These are phyloP conservation scores for Platycercus adscitus DNA, from an alignment of 2,113 vertebrate genomes.

Conservation along the genomic window DNA sequence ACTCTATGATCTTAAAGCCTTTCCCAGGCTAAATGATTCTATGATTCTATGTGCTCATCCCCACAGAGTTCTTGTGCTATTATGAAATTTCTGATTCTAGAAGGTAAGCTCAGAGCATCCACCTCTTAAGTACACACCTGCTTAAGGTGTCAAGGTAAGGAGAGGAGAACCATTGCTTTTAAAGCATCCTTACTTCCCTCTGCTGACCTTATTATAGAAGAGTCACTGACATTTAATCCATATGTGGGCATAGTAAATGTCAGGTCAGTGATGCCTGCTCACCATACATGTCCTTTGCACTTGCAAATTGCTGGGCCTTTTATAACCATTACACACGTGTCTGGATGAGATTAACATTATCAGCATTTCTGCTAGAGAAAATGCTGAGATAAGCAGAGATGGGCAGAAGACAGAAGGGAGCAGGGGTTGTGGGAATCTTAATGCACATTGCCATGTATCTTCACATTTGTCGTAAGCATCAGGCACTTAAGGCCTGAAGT, in stretches of 20 bases:
- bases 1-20: not conserved
- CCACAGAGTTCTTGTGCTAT: not conserved
- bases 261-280: not conserved
- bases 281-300: not conserved
- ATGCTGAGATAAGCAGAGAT: not conserved
- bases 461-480: not conserved
- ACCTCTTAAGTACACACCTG: not conserved
- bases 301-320: not conserved
- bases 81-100: not conserved
- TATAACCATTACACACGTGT: not conserved
- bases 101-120: not conserved
- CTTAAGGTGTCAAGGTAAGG: not conserved
- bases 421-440: not conserved
- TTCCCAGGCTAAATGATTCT: not conserved
- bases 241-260: not conserved
- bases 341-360: not conserved
- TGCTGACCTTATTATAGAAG: not conserved
- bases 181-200: not conserved
- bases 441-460: not conserved
- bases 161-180: not conserved
- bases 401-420: not conserved
- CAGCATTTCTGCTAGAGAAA: not conserved
- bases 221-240: not conserved
- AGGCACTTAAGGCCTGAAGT: not conserved
- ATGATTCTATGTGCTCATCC: not conserved